A percentile compares a stretch with the other conserved stretches of the same genome.
These are phyloP conservation scores for Turritopsis rubra DNA, from an alignment of 30 jellyfish, hydroid and myxozoan species.

Conservation along the genomic window DNA sequence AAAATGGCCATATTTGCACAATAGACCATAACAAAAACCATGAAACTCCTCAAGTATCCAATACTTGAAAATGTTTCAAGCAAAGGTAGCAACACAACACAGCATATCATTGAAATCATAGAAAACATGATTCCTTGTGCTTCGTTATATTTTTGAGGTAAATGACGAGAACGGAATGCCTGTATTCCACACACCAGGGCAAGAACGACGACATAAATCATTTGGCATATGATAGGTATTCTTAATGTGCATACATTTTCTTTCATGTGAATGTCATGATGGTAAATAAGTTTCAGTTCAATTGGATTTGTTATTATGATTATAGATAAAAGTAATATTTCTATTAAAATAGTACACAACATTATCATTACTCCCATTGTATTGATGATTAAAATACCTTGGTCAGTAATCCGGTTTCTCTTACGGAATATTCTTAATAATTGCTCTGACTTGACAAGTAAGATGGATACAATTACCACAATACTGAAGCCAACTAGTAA, in stretches of 20 bases:
- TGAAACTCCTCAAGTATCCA: not conserved
- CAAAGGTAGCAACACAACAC: constrained; percentile 10
- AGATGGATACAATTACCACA: not conserved
- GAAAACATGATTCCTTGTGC: constrained; percentile 26
- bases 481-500: constrained; percentile 7
- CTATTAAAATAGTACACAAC: not conserved
- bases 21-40: constrained; percentile 9
- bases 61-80: not conserved
- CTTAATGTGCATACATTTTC: not conserved
- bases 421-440: constrained; percentile 4
- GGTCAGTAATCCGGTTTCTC: not conserved
- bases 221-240: not conserved
- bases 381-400: constrained; percentile 4
- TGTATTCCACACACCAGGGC: constrained; percentile 27
- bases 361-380: constrained; percentile 5
- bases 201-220: constrained; percentile 15
- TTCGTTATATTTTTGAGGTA: constrained; percentile 35
- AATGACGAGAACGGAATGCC: constrained; percentile 19
- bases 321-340: not conserved
- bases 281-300: not conserved
- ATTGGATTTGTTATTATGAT: not conserved
- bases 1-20: not conserved
- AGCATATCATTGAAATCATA: constrained; percentile 15
- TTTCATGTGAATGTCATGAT: not conserved
- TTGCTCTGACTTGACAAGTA: constrained; percentile 15